A percentile compares a stretch with the other conserved stretches of the same genome.
Conservation (phyloP, 2,888 invertebrate species). For the Apodemia duryi region DNA sequence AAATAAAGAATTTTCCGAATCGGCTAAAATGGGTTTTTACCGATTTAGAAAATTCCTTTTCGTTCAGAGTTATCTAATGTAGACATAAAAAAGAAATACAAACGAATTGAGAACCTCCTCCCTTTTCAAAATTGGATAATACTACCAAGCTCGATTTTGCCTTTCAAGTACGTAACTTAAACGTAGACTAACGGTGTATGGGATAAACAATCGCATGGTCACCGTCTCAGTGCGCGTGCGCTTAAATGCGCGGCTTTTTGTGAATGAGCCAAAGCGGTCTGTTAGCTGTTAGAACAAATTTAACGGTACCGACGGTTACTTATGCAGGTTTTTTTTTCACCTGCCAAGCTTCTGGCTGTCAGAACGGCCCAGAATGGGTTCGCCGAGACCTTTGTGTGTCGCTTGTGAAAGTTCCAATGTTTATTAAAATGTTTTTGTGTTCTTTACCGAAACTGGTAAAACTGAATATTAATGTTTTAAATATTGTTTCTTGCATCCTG, state of each 20-base stretch:
- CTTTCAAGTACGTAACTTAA: neutral
- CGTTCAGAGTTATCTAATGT: too few species aligned
- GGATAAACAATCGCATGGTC: constrained; percentile 36
- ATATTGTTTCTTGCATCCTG: constrained; percentile 12
- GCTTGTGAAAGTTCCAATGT: constrained; percentile 30
- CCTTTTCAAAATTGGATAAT: too few species aligned
- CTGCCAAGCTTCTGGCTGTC: constrained; percentile 39
- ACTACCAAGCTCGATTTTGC: too few species aligned
- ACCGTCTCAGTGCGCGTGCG: constrained; percentile 57
- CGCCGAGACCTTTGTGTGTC: constrained; percentile 29
- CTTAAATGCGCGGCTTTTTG: constrained; percentile 59
- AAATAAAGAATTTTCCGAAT: too few species aligned
- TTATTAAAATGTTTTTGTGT: constrained; percentile 29
- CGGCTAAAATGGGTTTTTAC: too few species aligned
- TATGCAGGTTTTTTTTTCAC: constrained; percentile 45
- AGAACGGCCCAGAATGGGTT: constrained; percentile 33
- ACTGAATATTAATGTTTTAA: constrained; percentile 8
- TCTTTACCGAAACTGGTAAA: constrained; percentile 19
- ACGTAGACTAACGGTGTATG: neutral
- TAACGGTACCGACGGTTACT: constrained; percentile 58
- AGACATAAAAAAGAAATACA: too few species aligned
- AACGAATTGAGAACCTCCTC: too few species aligned
- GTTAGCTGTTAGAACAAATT: constrained; percentile 56
- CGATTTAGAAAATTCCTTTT: too few species aligned
- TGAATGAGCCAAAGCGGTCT: constrained; percentile 60